Conservation (phyloP, 2,113 vertebrate genomes). For the Cyprinodon tularosa region DNA sequence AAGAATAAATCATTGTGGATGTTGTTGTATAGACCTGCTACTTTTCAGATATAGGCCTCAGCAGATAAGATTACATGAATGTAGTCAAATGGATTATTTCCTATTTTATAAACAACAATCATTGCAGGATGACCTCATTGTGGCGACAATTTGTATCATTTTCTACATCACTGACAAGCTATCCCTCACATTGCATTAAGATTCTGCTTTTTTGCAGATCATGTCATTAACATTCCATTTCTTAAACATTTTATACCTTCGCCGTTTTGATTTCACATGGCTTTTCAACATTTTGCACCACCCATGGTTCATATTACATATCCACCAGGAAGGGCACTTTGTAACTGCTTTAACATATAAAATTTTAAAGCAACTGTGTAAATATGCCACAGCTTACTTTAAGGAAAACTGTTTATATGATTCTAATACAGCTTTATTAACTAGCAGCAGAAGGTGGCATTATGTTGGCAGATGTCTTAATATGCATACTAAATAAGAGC, state of each 20-base stretch:
- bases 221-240: neutral
- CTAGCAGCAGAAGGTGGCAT: neutral
- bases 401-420: neutral
- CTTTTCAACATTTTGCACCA: neutral
- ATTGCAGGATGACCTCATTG: constrained; percentile 26
- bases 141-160: constrained; percentile 11
- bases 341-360: neutral
- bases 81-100: constrained; percentile 14
- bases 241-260: neutral
- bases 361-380: neutral
- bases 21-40: constrained; percentile 48
- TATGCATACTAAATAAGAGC: neutral
- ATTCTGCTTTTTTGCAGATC: neutral
- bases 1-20: constrained; percentile 65
- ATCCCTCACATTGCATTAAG: neutral
- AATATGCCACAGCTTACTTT: neutral
- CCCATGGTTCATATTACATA: neutral
- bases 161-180: neutral
- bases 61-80: neutral
- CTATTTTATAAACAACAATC: neutral
- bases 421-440: too few species aligned
- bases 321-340: neutral
- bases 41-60: constrained; percentile 39
- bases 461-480: neutral
- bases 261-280: neutral